Base-by-base conservation (phyloP, 2,797 vertebrate species). In the Tiaroga cobitis region DNA sequence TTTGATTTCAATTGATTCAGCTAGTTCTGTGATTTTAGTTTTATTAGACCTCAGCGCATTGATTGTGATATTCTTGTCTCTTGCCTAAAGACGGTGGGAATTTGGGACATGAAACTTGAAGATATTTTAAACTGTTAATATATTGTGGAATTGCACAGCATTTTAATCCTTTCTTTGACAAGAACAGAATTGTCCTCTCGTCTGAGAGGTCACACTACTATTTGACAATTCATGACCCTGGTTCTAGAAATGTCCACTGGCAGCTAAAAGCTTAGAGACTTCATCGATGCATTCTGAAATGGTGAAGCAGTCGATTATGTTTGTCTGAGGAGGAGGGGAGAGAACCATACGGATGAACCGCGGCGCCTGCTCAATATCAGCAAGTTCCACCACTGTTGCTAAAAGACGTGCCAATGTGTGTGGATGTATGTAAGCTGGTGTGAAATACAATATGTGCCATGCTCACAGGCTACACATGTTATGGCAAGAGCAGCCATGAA, bases 401-500 rank as follows among this genome's bases (percentile, higher is more conserved):
- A 51, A 89, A 86, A 88, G 86, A 90, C 51, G 68, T 86, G 82
- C 85, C 82, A 59, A 74, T 70, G 86, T 82, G 85, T 85, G 86
- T 77, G 86, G 41, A 82, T 61, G 74, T 85, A 85, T 61, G 32
- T 91, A 93, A 93, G 91, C 86, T 83, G 80, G 86, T 92, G 92
- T 93, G 93, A 93, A 95, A 94, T 93, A 93, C 90, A 91, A 82
- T 88, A 85, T 93, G 89, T 85, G 3, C 73, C 81, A 84, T 84
- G 91, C 86, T 90, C 84, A 90, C 34, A 41, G 86, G 88, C 88
- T 92, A 89, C 91, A 92, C 83, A 89, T 91, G 89, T 91, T 90
- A 87, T 89, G 88, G 91, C 91, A 92, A 90, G 91, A 94, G 91
- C 87, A 85, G 87, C 92, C 93, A 92, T 94, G 92, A 92, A 93